Evolutionary conservation across 2,797 vertebrate genomes (phyloP), one percentile per base, ranked within the genome.

Genomic region (Tapera naevia): DNA sequence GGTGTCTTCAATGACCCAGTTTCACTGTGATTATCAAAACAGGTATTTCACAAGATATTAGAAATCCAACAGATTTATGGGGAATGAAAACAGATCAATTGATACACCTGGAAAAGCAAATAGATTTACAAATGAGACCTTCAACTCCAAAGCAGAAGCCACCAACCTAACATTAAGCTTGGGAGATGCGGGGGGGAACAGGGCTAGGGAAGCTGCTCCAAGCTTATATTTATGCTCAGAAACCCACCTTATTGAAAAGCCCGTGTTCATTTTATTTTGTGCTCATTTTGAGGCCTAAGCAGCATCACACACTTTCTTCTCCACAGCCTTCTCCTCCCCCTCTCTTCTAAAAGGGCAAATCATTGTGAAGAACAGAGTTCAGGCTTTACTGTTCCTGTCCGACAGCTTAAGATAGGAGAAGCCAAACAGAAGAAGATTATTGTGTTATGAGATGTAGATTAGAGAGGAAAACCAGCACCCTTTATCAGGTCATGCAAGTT

Each of bases 371-470:
- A 94, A 50, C 0, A 46, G 58, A 75, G 43, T n/a, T 70, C 58
- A 90, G 66, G 28, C 35, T 67, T 54, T 79, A 60, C 24, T 67
- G 24, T 73, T 96, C 78, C 64, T 81, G 46, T 88, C 48, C 82
- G 81, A 58, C 46, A 73, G 82, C 45, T 84, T 73, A 82, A 66
- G 70, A 73, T 19, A 69, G 33, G 30, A 32, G 54, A 84, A 94
- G 17, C 21, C 66, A 95, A 94, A 86, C 46, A 96, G 54, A 70
- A 86, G 79, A 46, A 84, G 16, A 39, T 53, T 94, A 70, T 56
- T 92, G 51, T 78, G 45, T 60, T 57, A 67, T 1, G 13, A 92
- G 41, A 70, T 21, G 22, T 10, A 79, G 89, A 75, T 80, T 56
- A 74, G 70, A 84, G 39, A 64, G 78, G 60, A 90, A 97, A 91